These are phyloP conservation scores for Gambusia holbrooki DNA, from an alignment of 2,113 vertebrate species.

Conservation along the genomic window DNA sequence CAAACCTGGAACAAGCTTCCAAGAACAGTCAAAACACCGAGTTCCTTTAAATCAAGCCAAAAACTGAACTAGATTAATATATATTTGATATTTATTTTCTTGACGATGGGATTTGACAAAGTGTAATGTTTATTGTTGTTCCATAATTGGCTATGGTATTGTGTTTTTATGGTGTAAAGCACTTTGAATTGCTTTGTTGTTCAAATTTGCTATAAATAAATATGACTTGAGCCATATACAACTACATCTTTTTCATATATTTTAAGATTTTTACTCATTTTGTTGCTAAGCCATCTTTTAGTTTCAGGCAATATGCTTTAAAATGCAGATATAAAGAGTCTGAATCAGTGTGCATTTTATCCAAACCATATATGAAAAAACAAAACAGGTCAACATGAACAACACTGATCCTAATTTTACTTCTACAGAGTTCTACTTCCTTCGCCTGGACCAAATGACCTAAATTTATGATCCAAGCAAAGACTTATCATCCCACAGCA, in stretches of 20 bases:
- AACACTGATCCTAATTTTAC: slow-evolving; percentile 9
- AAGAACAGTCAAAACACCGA: no score
- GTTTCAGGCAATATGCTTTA: neutral
- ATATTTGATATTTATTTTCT: no score
- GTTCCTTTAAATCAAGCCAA: no score
- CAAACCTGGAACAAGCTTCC: no score
- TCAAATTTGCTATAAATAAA: no score
- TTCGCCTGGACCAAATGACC: slow-evolving; percentile 53
- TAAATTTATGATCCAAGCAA: slow-evolving; percentile 52
- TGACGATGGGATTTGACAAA: no score
- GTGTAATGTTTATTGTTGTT: no score
- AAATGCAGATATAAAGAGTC: neutral
- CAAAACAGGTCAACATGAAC: slow-evolving; percentile 4
- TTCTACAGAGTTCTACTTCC: slow-evolving; percentile 41
- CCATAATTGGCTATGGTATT: no score
- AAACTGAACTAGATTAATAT: no score
- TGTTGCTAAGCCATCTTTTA: neutral
- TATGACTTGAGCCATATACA: neutral
- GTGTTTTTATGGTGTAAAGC: no score
- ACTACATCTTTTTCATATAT: neutral
- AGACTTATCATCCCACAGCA: slow-evolving; percentile 67
- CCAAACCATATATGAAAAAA: neutral
- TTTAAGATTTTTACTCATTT: neutral
- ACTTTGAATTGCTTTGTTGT: no score
- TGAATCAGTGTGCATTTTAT: neutral